phyloP scores from a whole-genome alignment of 2,113 vertebrate genomes.

The Verasper variegatus region DNA sequence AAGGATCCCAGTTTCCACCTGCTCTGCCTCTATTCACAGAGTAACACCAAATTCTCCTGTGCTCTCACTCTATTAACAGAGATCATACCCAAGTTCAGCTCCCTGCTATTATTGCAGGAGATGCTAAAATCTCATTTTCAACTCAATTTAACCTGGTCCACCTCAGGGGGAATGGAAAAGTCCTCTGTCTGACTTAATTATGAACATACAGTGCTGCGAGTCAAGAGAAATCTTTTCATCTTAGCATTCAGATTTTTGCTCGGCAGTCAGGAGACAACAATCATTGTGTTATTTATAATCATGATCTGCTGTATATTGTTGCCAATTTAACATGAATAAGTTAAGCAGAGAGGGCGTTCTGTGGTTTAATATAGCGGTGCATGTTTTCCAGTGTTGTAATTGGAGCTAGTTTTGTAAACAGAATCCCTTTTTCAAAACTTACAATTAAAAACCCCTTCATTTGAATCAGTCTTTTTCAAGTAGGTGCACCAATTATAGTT shows the following conservation, averaged over 20 bases:
- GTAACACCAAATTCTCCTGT: conserved; percentile 85
- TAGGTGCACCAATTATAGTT: conserved; percentile 76
- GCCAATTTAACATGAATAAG: not conserved
- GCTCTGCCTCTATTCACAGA: conserved; percentile 81
- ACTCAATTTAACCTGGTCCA: conserved; percentile 86
- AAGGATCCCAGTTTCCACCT: conserved; percentile 81
- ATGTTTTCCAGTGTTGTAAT: not conserved
- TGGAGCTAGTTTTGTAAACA: conserved; percentile 17
- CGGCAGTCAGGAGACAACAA: conserved; percentile 22
- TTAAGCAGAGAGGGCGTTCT: not conserved
- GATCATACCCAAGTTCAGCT: conserved; percentile 82
- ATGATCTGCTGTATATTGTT: not conserved
- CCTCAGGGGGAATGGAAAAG: conserved; percentile 67
- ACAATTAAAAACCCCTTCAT: conserved; percentile 39
- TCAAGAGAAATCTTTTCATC: conserved; percentile 26
- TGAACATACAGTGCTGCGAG: conserved; percentile 39
- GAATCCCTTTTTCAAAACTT: conserved; percentile 23
- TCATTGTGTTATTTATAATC: not conserved
- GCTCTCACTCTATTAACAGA: conserved; percentile 87
- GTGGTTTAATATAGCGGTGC: not conserved
- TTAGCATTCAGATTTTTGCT: conserved; percentile 30
- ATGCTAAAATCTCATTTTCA: conserved; percentile 87
- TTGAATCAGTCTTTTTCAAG: conserved; percentile 69
- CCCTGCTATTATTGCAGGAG: conserved; percentile 81
- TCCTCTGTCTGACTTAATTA: conserved; percentile 71